These are phyloP conservation scores for Camponotus pennsylvanicus DNA, from an alignment of 1,140 invertebrate species.

Conservation along the genomic window DNA sequence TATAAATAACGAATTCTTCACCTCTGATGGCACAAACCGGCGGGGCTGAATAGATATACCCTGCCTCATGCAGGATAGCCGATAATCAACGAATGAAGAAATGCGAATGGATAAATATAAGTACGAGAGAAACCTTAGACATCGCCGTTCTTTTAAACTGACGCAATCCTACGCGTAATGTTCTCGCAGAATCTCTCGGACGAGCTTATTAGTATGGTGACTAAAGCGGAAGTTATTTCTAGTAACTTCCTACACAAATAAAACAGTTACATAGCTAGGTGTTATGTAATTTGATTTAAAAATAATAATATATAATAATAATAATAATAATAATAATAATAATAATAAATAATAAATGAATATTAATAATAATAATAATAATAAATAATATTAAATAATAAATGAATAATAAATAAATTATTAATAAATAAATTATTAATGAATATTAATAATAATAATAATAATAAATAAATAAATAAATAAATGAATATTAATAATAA, in stretches of 20 bases:
- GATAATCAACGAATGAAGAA: slow-evolving; percentile 11
- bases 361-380: too few relatives aligned
- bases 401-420: too few relatives aligned
- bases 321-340: too few relatives aligned
- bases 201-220: background rate
- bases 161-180: background rate
- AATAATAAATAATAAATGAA: background rate
- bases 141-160: background rate
- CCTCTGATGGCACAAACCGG: slow-evolving; percentile 23
- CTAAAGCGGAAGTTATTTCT: background rate
- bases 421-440: too few relatives aligned
- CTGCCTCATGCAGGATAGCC: background rate
- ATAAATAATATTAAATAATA: too few relatives aligned
- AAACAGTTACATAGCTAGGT: background rate
- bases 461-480: background rate
- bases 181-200: background rate
- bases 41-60: background rate
- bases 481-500: too few relatives aligned
- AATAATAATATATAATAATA: too few relatives aligned
- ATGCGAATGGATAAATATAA: background rate
- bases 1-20: slow-evolving; percentile 59
- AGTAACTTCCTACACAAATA: background rate
- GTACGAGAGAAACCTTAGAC: background rate
- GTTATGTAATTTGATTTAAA: background rate
- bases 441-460: too few relatives aligned